Evolutionary conservation across 2,888 invertebrate species (phyloP).

Genomic region (Linyphia triangularis): DNA sequence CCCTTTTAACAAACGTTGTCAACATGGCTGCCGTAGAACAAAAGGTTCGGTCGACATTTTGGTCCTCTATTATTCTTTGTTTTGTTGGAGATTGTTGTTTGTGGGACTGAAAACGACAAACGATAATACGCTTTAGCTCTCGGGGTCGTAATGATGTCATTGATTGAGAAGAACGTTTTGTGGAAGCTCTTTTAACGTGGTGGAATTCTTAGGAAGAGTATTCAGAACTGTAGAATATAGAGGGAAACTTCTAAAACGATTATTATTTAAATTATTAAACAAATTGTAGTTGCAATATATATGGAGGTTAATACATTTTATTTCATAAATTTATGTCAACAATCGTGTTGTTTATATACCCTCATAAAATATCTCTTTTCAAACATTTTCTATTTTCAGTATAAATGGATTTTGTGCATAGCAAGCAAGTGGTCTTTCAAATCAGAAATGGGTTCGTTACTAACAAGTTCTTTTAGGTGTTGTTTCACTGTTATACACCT

Average conservation of each 20-base stretch:
- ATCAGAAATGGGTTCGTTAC: too few species aligned
- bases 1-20: neutral
- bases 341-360: too few species aligned
- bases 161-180: neutral
- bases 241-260: neutral
- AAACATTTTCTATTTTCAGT: too few species aligned
- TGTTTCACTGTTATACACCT: too few species aligned
- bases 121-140: neutral
- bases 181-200: neutral
- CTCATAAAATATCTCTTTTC: too few species aligned
- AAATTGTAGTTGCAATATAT: too few species aligned
- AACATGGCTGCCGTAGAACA: neutral
- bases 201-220: neutral
- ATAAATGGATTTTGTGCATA: too few species aligned
- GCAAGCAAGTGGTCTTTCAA: too few species aligned
- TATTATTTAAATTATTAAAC: too few species aligned
- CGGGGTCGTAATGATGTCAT: neutral
- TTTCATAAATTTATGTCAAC: too few species aligned
- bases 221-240: neutral
- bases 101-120: neutral
- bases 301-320: too few species aligned
- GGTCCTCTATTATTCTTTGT: neutral
- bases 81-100: neutral
- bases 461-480: too few species aligned
- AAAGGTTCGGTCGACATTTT: neutral